Conservation (phyloP, 30 jellyfish, hydroid and myxozoan species). For the Morbakka virulenta region DNA sequence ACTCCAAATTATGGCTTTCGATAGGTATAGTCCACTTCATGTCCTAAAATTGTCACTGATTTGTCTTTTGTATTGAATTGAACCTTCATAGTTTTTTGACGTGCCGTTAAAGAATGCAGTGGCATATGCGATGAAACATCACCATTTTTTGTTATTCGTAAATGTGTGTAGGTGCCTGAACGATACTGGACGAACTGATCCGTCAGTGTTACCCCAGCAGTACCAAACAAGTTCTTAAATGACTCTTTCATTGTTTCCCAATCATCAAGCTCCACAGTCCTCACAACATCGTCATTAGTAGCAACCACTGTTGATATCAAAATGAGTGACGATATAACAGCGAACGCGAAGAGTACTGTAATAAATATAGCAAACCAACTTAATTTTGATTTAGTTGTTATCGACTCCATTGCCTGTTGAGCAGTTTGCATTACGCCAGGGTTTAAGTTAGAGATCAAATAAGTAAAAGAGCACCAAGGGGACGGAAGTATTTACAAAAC, state of each 20-base stretch:
- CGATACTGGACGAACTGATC: background rate
- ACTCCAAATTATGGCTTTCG: background rate
- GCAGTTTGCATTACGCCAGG: too few species aligned
- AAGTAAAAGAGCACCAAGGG: too few species aligned
- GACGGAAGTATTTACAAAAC: too few species aligned
- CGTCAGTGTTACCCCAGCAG: background rate
- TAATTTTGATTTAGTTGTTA: too few species aligned
- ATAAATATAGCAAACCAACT: too few species aligned
- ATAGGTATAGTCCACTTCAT: background rate
- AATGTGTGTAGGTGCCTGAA: background rate
- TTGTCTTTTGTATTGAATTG: background rate
- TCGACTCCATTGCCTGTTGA: too few species aligned
- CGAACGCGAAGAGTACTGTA: too few species aligned
- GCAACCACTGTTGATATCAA: too few species aligned
- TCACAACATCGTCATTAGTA: too few species aligned
- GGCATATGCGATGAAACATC: background rate
- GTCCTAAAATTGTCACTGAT: background rate
- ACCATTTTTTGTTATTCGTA: background rate
- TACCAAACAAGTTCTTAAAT: background rate
- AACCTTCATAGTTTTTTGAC: background rate
- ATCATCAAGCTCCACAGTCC: background rate
- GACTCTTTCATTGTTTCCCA: background rate
- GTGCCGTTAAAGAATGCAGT: background rate
- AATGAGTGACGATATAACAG: too few species aligned
- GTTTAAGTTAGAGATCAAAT: too few species aligned